Evolutionary conservation across 2,888 invertebrate species (phyloP).

Genomic region (Gymnosoma rotundatum): DNA sequence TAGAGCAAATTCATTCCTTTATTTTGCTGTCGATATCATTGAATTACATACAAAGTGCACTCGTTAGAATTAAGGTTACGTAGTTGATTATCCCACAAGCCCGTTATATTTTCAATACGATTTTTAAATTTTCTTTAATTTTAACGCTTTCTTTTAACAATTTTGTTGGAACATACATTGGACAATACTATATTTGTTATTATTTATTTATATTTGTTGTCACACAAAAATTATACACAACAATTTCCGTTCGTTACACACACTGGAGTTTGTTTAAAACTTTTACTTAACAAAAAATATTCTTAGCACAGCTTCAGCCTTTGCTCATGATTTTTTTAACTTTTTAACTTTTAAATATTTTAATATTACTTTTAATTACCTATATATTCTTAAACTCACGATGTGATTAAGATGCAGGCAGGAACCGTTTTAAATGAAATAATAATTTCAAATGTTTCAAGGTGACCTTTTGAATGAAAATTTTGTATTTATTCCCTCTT

Average conservation of each 20-base stretch:
- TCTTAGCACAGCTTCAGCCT: background rate
- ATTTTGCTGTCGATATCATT: constrained; percentile 21
- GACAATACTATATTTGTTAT: background rate
- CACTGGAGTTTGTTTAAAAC: background rate
- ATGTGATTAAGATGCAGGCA: constrained; percentile 59
- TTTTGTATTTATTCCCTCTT: constrained; percentile 55
- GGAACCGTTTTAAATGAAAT: constrained; percentile 66
- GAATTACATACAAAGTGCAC: constrained; percentile 42
- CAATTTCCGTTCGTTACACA: constrained; percentile 2
- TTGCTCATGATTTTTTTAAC: background rate
- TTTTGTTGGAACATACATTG: background rate
- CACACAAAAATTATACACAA: constrained; percentile 24
- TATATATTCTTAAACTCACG: constrained; percentile 62
- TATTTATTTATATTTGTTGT: background rate
- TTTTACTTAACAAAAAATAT: constrained; percentile 13
- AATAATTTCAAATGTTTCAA: constrained; percentile 67
- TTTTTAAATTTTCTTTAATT: constrained; percentile 33
- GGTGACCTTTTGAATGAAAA: constrained; percentile 71
- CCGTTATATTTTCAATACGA: constrained; percentile 52
- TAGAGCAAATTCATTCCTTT: constrained; percentile 23
- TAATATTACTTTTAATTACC: constrained; percentile 51
- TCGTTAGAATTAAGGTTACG: constrained; percentile 61
- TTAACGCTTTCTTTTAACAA: background rate
- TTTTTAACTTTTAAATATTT: constrained; percentile 10
- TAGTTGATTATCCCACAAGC: constrained; percentile 56